Conservation (phyloP, 2,113 vertebrate genomes). For the Rynchops niger region DNA sequence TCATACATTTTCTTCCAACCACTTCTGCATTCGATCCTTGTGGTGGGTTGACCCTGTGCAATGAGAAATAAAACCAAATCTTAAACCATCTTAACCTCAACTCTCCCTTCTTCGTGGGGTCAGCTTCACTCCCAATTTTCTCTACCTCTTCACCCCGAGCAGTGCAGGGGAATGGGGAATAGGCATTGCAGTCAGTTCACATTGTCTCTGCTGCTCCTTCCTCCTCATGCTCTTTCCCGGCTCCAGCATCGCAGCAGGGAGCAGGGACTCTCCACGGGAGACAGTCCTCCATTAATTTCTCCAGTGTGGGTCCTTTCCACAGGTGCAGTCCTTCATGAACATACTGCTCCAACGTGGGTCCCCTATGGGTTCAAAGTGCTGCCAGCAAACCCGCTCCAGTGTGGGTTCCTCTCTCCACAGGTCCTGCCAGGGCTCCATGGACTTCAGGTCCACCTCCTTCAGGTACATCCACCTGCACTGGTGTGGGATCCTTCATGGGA, state of each 20-base stretch:
- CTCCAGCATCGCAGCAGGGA: background rate
- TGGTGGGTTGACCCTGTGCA: accelerated
- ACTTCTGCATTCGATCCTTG: background rate
- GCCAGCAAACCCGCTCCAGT: background rate
- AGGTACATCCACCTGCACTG: too few relatives aligned
- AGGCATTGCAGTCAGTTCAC: background rate
- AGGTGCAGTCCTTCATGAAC: background rate
- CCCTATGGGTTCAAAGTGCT: background rate
- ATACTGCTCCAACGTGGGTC: background rate
- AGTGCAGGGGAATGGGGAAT: background rate
- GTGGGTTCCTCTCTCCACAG: background rate
- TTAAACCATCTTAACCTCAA: background rate
- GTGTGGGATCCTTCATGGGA: background rate
- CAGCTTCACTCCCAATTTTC: background rate
- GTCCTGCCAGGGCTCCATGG: background rate
- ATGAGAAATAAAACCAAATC: background rate
- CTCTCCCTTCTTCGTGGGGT: background rate
- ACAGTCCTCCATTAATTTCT: background rate
- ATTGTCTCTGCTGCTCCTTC: background rate
- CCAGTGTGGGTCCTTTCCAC: background rate
- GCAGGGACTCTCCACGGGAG: background rate
- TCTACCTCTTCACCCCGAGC: background rate
- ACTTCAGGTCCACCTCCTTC: too few relatives aligned
- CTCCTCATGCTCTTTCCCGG: background rate
- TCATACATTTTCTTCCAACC: accelerated